A percentile compares a stretch with the other conserved stretches of the same genome.
phyloP scores from a whole-genome alignment of 1,140 invertebrate species.

The Paracyclopina nana region DNA sequence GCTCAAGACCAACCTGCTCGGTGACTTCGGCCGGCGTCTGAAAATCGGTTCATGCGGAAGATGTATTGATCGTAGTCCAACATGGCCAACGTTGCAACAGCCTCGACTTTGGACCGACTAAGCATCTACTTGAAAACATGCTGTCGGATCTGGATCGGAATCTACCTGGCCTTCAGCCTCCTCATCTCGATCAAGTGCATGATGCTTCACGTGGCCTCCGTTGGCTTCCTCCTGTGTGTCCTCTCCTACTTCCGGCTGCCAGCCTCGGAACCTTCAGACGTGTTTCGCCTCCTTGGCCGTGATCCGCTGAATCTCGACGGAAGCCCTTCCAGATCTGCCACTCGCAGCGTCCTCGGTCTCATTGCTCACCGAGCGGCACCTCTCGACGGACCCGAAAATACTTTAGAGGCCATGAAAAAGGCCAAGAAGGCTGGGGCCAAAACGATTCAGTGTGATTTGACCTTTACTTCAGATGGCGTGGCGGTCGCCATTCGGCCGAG shows the following conservation, averaged over 20 bases:
- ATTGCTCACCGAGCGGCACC: slow-evolving; percentile 10
- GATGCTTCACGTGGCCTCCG: neutral
- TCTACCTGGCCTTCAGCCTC: neutral
- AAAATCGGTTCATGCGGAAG: no score
- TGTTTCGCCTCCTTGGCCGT: neutral
- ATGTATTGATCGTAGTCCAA: no score
- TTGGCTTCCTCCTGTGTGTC: neutral
- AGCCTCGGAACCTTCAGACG: neutral
- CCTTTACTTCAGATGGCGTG: neutral
- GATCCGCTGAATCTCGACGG: slow-evolving; percentile 2
- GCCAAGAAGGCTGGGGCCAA: neutral
- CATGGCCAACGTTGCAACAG: no score
- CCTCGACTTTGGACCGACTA: no score
- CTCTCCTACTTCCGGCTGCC: neutral
- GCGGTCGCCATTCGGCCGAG: no score
- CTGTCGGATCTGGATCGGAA: neutral
- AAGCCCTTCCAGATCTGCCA: neutral
- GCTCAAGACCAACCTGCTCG: no score
- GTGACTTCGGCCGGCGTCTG: no score
- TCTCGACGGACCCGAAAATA: slow-evolving; percentile 8
- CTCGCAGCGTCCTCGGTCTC: neutral
- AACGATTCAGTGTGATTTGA: neutral
- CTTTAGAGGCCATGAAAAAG: neutral
- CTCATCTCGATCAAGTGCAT: neutral
- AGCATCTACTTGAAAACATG: neutral